Base-by-base conservation (phyloP, 2,888 invertebrate genomes). In the Cylindroiulus punctatus region DNA sequence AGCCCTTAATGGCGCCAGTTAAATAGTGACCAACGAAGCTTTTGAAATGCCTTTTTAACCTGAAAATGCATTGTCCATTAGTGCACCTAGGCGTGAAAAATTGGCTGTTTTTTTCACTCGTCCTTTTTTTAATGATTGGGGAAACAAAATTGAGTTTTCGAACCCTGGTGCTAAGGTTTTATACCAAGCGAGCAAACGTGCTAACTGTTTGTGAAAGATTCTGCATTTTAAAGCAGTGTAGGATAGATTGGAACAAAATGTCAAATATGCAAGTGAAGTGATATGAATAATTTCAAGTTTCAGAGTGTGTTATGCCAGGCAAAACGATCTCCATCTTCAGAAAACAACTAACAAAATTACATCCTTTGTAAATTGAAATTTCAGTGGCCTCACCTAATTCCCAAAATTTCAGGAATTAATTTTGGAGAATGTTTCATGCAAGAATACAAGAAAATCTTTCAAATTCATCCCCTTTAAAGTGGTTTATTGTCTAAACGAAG, bases 1-100 rank as follows among this genome's bases (percentile, higher is more conserved):
- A 26, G 65, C 65, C 65, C 8, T 26, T 65, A 65, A 65, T 65
- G 26, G 65, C 14, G 5, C 0, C 5, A 26, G n/a, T 65, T 65
- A 65, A 65, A 65, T 65, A 65, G 65, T 65, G 65, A 65, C 65
- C 65, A 65, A 65, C 65, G 26, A 65, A 65, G 65, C 65, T 65
- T 65, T 65, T 65, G 12, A 65, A 5, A 65, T 26, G 26, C 26
- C 12, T 26, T 65, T 65, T 65, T 26, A 65, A 65, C 26, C 26
- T 26, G 26, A 65, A 65, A 65, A 65, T 65, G 65, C 65, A 65
- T 65, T n/a, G 26, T 26, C 26, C 26, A 65, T n/a, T 65, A 65
- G n/a, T 10, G 26, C 26, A 65, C 65, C n/a, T 10, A 26, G n/a
- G 26, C 65, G 26, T 65, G 65, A 65, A 65, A 65, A 65, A 65